Evolutionary conservation across 2,888 invertebrate genomes (phyloP), one percentile per base, ranked within the genome.

Genomic region (Hypolimnas misippus): DNA sequence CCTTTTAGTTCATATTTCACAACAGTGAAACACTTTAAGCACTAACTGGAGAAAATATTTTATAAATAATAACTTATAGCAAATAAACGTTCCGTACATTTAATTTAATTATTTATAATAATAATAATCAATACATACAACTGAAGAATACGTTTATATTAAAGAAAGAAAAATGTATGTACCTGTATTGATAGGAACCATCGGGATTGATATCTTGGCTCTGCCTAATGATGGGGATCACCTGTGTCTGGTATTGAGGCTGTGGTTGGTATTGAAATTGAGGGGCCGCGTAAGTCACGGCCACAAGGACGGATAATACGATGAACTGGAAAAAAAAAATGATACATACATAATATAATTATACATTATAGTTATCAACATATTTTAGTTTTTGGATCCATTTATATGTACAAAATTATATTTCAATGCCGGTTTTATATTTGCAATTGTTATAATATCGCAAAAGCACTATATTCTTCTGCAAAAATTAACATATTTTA

Each of bases 121-220:
- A n/a, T n/a, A n/a, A n/a, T n/a, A n/a, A n/a, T n/a, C n/a, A n/a
- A n/a, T n/a, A n/a, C n/a, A n/a, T n/a, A n/a, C n/a, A n/a, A n/a
- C n/a, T n/a, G n/a, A n/a, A n/a, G n/a, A n/a, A n/a, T n/a, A n/a
- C n/a, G n/a, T n/a, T n/a, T n/a, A n/a, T n/a, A n/a, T n/a, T n/a
- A n/a, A 35, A 35, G 35, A 2, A 2, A 35, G 35, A 42, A 2
- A 17, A n/a, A 38, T 33, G 8, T 33, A 38, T 2, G n/a, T 14
- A 94, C 93, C 94, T 95, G 81, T 90, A 95, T 82, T 94, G 87
- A 76, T 94, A 94, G 53, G 92, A 90, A 51, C 94, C 94, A 69
- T 94, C 94, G 50, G 84, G 82, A 77, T 93, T 93, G 63, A 92
- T 82, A 53, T 93, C 93, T 69, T 94, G 93, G 17, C 84, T 75